Conservation (phyloP, 2,888 invertebrate genomes). For the Ernsta delagoae region DNA sequence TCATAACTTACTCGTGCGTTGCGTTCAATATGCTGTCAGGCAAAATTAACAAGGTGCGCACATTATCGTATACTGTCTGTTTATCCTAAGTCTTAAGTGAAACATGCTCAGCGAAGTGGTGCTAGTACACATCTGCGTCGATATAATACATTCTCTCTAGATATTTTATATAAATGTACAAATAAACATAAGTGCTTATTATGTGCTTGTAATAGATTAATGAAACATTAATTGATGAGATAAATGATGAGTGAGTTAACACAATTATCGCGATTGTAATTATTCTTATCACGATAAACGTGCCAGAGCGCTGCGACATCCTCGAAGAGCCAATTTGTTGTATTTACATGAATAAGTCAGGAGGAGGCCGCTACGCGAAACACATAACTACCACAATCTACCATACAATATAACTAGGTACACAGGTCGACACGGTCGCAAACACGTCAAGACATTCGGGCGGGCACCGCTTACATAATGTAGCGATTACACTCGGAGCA, state of each 20-base stretch:
- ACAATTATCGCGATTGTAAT: constrained; percentile 18
- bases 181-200: constrained; percentile 29
- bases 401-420: constrained; percentile 64
- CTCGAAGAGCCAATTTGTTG: constrained; percentile 8
- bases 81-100: constrained; percentile 60
- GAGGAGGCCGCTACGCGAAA: constrained; percentile 53
- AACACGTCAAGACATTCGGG: constrained; percentile 79
- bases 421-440: constrained; percentile 84
- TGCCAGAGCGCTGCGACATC: constrained; percentile 30
- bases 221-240: constrained; percentile 52
- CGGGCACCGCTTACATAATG: constrained; percentile 91
- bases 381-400: constrained; percentile 52
- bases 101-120: constrained; percentile 63
- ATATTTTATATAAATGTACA: constrained; percentile 47
- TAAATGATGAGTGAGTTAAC: constrained; percentile 21
- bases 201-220: constrained; percentile 57
- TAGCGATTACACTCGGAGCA: constrained; percentile 95
- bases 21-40: constrained; percentile 57
- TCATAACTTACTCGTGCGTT: constrained; percentile 59
- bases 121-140: constrained; percentile 42
- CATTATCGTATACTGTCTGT: constrained; percentile 50
- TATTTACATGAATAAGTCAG: constrained; percentile 38
- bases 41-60: constrained; percentile 57
- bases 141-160: constrained; percentile 39
- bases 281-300: constrained; percentile 23